Evolutionary conservation across 1,140 invertebrate genomes (phyloP), one percentile per base, ranked within the genome.

Genomic region (Solenopsis invicta): DNA sequence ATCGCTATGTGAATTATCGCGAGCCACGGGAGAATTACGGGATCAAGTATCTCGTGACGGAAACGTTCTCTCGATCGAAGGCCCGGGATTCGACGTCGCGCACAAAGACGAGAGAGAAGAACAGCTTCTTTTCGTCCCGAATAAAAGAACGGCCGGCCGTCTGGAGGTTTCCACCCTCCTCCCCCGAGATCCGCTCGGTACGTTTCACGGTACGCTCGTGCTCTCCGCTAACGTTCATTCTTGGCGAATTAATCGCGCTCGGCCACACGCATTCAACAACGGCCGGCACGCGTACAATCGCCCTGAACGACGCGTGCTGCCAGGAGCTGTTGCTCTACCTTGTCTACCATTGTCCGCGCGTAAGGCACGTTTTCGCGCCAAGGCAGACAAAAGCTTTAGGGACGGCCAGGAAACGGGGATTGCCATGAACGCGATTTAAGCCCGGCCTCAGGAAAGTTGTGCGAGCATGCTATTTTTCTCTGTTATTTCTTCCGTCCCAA

Each of bases 171-270:
- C 69, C 59, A 29, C 8, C 24, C 50, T 21, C n/a, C n/a, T 10
- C 48, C 48, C 2, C 12, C 29, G 41, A 24, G 56, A 29, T 81
- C 77, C 50, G 50, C 16, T 21, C 67, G 59, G 41, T 66, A 59
- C 52, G 29, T 85, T 77, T 48, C 62, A 24, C 24, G 21, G 41
- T 52, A 41, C 72, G 72, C 34, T 62, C 48, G 34, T 45, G 62
- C n/a, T 66, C 37, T 41, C 41, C 41, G 85, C 67, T 54, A 87
- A 87, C 80, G 56, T 77, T 71, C 81, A 90, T 90, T 90, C 88
- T 89, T 76, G 16, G 52, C 64, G 56, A 56, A 85, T 90, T 90
- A 90, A 77, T 84, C 66, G 81, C 88, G 87, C 89, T 82, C 34
- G 88, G 86, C 61, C 64, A 86, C 75, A 52, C 24, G 88, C 82